Evolutionary conservation across 2,888 invertebrate species (phyloP), one percentile per base, ranked within the genome.

Genomic region (Cremastinae sp.): DNA sequence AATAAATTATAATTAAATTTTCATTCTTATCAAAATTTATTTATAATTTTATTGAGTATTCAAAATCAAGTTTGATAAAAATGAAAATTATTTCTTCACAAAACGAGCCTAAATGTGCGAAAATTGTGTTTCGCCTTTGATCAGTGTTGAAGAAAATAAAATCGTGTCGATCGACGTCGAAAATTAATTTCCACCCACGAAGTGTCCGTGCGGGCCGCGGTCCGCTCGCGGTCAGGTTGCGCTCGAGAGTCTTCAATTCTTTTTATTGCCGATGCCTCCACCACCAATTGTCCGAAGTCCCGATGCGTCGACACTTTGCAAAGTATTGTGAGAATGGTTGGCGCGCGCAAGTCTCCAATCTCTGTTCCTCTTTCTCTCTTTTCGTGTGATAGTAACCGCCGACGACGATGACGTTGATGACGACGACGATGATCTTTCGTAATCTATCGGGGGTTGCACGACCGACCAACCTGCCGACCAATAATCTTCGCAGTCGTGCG

Each of bases 401-500:
- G 61, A 47, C 45, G 53, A 65, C 49, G 66, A 18, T 28, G 62
- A 64, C 41, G 69, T 51, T n/a, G 66, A 66, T 39, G 72, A 58
- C 22, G 66, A 76, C 49, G 56, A 72, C 64, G 76, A 76, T 53
- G 76, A 77, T 70, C 69, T 77, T 77, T 77, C 73, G 76, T 66
- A 77, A 77, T 77, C 49, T 64, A 64, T 74, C 69, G 76, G 73
- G 76, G 76, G 76, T 77, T 74, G 76, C 61, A 73, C 73, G 73
- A 55, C 58, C 76, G 65, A 62, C 49, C 69, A 74, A 74, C 76
- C 70, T 74, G 70, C 72, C 53, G 76, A 65, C 70, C 73, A 74
- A 77, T 77, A 77, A 61, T 61, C 69, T 73, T 73, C 53, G 55
- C 79, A 80, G 80, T 80, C 74, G 80, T 74, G 68, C 71, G 76